Evolutionary conservation across 2,113 vertebrate genomes (phyloP).

Genomic region (Periophthalmodon schlosseri): DNA sequence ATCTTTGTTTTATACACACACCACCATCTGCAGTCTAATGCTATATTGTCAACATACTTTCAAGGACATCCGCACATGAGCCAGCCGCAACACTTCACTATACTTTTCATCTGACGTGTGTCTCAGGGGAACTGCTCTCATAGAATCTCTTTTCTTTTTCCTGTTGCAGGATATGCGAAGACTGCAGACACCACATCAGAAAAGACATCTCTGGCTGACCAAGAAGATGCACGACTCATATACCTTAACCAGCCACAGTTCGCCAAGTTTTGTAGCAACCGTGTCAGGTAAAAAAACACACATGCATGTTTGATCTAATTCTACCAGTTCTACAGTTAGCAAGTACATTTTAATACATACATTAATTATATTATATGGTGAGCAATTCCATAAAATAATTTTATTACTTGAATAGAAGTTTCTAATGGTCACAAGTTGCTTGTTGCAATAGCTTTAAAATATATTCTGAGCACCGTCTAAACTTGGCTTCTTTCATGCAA

Average conservation of each 20-base stretch:
- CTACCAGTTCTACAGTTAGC: background rate
- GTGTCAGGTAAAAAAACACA: conserved; percentile 85
- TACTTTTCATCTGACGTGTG: conserved; percentile 20
- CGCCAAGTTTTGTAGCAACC: conserved; percentile 94
- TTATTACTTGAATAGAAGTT: no score
- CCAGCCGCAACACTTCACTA: conserved; percentile 31
- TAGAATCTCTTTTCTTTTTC: conserved; percentile 24
- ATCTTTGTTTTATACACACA: conserved; percentile 1
- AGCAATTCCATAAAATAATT: no score
- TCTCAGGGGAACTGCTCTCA: conserved; percentile 23
- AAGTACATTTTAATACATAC: no score
- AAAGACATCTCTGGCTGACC: conserved; percentile 94
- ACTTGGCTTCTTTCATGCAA: background rate
- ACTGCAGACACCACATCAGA: conserved; percentile 89
- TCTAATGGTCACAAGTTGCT: no score
- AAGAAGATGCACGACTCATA: conserved; percentile 91
- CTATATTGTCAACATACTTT: conserved; percentile 9
- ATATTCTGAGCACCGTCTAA: background rate
- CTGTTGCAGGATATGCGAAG: conserved; percentile 91
- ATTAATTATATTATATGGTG: no score
- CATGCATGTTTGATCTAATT: background rate
- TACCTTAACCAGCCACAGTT: conserved; percentile 95
- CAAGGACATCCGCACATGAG: conserved; percentile 7
- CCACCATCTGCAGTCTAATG: conserved; percentile 10
- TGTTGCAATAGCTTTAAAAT: no score